A percentile compares a stretch with the other conserved stretches of the same genome.
Conservation (phyloP, 2,113 vertebrate genomes). For the Boleophthalmus pectinirostris region DNA sequence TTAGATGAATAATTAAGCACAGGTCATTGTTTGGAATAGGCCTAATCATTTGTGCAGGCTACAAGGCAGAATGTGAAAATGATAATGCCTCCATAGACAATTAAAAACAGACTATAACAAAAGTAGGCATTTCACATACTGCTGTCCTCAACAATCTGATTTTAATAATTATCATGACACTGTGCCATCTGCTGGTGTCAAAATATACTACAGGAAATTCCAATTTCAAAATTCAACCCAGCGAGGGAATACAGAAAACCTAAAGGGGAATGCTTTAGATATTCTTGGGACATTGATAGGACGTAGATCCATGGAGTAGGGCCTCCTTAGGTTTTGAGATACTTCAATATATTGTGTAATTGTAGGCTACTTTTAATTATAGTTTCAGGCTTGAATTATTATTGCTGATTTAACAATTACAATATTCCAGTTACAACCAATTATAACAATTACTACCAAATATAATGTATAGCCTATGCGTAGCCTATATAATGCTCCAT, state of each 20-base stretch:
- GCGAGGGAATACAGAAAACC: background rate
- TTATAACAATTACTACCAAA: too few relatives aligned
- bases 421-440: too few relatives aligned
- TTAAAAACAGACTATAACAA: too few relatives aligned
- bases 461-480: background rate
- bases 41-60: too few relatives aligned
- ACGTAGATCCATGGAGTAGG: background rate
- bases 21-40: too few relatives aligned
- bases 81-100: too few relatives aligned
- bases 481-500: background rate
- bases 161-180: conserved; percentile 26
- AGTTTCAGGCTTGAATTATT: background rate
- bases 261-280: background rate
- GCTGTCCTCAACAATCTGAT: background rate
- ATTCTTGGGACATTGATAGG: background rate
- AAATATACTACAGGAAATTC: conserved; percentile 28
- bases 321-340: too few relatives aligned
- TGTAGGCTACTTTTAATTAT: background rate
- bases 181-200: conserved; percentile 57
- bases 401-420: background rate
- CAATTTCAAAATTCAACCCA: conserved; percentile 19
- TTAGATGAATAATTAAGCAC: too few relatives aligned
- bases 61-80: too few relatives aligned
- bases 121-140: too few relatives aligned
- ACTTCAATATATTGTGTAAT: too few relatives aligned